A percentile compares a stretch with the other conserved stretches of the same genome.
These are phyloP conservation scores for Cheilosia variabilis DNA, from an alignment of 2,888 invertebrate genomes.

Conservation along the genomic window DNA sequence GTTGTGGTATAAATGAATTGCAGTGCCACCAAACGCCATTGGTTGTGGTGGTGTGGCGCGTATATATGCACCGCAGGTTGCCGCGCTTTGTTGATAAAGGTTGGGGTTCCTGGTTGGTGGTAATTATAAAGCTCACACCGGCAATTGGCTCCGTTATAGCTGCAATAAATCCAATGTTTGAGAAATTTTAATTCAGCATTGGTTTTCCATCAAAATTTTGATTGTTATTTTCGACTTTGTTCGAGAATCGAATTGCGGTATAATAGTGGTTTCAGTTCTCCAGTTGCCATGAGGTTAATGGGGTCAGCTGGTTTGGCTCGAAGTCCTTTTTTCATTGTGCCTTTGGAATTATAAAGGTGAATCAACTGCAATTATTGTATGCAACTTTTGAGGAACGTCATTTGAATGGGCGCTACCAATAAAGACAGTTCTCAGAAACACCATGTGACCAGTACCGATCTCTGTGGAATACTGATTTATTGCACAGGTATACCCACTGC, in stretches of 20 bases:
- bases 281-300: not conserved
- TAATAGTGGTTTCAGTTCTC: not conserved
- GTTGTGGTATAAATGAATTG: slow-evolving; percentile 58
- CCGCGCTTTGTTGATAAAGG: too few relatives aligned
- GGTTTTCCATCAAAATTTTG: not conserved
- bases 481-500: too few relatives aligned
- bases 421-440: too few relatives aligned
- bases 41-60: not conserved
- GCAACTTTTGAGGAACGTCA: too few relatives aligned
- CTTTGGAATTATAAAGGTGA: too few relatives aligned
- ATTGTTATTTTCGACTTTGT: not conserved
- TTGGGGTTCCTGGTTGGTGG: too few relatives aligned
- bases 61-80: not conserved
- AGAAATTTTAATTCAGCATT: not conserved
- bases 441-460: too few relatives aligned
- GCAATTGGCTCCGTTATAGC: not conserved
- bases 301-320: too few relatives aligned
- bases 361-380: too few relatives aligned
- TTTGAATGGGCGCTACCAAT: too few relatives aligned
- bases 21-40: slow-evolving; percentile 33
- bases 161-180: not conserved
- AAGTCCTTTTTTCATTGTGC: too few relatives aligned
- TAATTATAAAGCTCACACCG: not conserved
- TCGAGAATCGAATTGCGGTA: not conserved
- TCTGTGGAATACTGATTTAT: too few relatives aligned